Conservation (phyloP, 2,888 invertebrate genomes). For the Desoria tigrina region DNA sequence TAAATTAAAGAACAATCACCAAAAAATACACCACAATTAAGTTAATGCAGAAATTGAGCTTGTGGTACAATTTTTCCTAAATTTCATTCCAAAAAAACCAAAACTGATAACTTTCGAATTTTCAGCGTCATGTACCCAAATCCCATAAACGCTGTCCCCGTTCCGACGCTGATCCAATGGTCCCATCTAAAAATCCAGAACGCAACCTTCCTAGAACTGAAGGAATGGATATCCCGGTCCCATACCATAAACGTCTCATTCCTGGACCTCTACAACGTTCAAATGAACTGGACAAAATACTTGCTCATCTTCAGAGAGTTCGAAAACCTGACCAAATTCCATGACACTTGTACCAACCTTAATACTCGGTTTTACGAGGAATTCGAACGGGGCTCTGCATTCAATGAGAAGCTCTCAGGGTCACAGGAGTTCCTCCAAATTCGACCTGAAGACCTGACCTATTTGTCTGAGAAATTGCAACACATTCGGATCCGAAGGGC, state of each 20-base stretch:
- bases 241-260: constrained; percentile 7
- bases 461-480: neutral
- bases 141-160: constrained; percentile 6
- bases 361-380: constrained; percentile 8
- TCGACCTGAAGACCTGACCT: constrained; percentile 1
- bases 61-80: no score
- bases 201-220: neutral
- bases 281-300: constrained; percentile 13
- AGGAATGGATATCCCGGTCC: constrained; percentile 9
- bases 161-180: constrained; percentile 13
- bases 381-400: constrained; percentile 1
- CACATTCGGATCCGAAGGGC: constrained; percentile 8
- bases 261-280: constrained; percentile 2
- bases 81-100: no score
- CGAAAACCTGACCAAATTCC: neutral
- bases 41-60: no score
- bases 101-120: no score
- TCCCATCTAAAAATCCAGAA: neutral
- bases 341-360: constrained; percentile 1
- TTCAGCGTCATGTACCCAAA: constrained; percentile 13
- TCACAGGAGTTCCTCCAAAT: neutral
- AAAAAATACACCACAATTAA: no score
- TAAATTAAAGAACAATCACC: no score
- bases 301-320: constrained; percentile 13
- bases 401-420: neutral